These are phyloP conservation scores for Leuciscus idus DNA, from an alignment of 2,113 vertebrate genomes.

Conservation along the genomic window DNA sequence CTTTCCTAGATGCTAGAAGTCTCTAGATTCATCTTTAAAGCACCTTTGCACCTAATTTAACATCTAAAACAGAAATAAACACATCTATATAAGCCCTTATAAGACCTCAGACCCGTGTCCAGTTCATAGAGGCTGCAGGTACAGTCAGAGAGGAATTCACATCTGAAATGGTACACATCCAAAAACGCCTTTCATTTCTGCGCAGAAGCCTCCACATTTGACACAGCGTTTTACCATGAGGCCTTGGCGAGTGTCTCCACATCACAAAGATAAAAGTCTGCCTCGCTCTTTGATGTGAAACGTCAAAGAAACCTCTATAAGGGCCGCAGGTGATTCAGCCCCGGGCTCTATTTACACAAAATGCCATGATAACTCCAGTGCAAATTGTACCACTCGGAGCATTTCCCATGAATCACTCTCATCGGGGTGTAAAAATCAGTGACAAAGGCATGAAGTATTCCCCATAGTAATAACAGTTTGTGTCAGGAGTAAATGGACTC, in stretches of 20 bases:
- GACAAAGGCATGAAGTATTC: background rate
- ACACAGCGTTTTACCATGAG: background rate
- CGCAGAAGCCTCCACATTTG: background rate
- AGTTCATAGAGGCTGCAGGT: background rate
- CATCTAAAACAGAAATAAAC: background rate
- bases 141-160: background rate
- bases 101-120: background rate
- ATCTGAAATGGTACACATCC: background rate
- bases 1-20: background rate
- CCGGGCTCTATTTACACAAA: conserved; percentile 1
- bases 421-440: background rate
- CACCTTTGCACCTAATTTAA: background rate
- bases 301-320: background rate
- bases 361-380: background rate
- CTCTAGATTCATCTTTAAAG: background rate
- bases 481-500: background rate
- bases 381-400: too few species aligned
- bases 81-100: too few species aligned
- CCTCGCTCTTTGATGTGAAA: conserved; percentile 22
- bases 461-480: background rate
- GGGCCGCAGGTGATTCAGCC: background rate
- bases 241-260: background rate
- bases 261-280: background rate
- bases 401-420: conserved; percentile 1
- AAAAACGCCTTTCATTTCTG: background rate